Conservation (phyloP, 2,113 vertebrate genomes). For the Oryctolagus cuniculus region mOryCun1.1 NC_091436.1:29773001-29773500, state of each 20-base stretch:
- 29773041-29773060: background rate
- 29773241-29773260: background rate
- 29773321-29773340: background rate
- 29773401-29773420: background rate
- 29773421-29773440: background rate
- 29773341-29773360: background rate
- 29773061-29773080: background rate
- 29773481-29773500: background rate
- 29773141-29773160: background rate
- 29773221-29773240: background rate
- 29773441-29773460: background rate
- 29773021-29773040: background rate
- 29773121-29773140: background rate
- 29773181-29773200: background rate
- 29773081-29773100: background rate
- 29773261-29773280: conserved; percentile 3
- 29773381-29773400: background rate
- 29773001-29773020: background rate
- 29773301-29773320: background rate
- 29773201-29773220: background rate
- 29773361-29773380: background rate
- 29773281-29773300: background rate
- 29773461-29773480: background rate
- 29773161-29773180: background rate
- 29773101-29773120: background rate